Conservation (phyloP, 2,888 invertebrate genomes). For the Bhutanitis thaidina region DNA sequence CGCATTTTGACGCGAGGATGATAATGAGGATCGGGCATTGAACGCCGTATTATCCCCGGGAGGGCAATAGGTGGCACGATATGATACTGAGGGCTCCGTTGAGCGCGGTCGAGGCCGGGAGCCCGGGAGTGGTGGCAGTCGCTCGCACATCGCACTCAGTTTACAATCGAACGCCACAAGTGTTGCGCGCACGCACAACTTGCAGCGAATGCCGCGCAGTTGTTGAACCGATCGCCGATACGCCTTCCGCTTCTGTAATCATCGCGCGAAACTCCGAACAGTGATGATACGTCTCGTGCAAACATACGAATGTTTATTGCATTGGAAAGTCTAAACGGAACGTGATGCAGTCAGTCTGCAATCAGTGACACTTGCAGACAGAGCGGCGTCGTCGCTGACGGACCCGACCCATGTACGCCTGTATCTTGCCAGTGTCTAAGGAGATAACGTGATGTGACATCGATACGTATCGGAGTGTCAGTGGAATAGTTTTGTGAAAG, state of each 20-base stretch:
- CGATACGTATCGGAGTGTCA: slow-evolving; percentile 64
- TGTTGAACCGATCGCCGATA: slow-evolving; percentile 51
- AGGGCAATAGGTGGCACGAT: slow-evolving; percentile 67
- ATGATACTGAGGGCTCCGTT: slow-evolving; percentile 59
- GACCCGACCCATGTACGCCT: slow-evolving; percentile 39
- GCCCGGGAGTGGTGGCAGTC: slow-evolving; percentile 62
- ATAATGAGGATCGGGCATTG: slow-evolving; percentile 59
- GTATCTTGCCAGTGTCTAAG: slow-evolving; percentile 48
- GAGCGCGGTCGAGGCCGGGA: slow-evolving; percentile 68
- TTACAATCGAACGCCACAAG: slow-evolving; percentile 67
- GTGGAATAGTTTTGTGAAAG: slow-evolving; percentile 79
- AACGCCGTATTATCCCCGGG: slow-evolving; percentile 61
- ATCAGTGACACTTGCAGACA: slow-evolving; percentile 50
- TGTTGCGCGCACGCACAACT: slow-evolving; percentile 65
- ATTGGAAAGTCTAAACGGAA: slow-evolving; percentile 47
- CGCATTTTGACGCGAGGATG: slow-evolving; percentile 39
- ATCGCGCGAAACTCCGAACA: slow-evolving; percentile 43
- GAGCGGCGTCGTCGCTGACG: slow-evolving; percentile 55
- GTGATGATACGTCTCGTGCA: slow-evolving; percentile 46
- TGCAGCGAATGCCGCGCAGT: slow-evolving; percentile 42
- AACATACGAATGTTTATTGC: slow-evolving; percentile 42
- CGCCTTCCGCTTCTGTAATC: slow-evolving; percentile 41
- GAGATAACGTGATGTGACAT: slow-evolving; percentile 78
- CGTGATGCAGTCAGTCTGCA: slow-evolving; percentile 35
- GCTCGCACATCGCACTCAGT: slow-evolving; percentile 60